Evolutionary conservation across 2,797 vertebrate genomes (phyloP).

Genomic region (Acanthiza pusilla): DNA sequence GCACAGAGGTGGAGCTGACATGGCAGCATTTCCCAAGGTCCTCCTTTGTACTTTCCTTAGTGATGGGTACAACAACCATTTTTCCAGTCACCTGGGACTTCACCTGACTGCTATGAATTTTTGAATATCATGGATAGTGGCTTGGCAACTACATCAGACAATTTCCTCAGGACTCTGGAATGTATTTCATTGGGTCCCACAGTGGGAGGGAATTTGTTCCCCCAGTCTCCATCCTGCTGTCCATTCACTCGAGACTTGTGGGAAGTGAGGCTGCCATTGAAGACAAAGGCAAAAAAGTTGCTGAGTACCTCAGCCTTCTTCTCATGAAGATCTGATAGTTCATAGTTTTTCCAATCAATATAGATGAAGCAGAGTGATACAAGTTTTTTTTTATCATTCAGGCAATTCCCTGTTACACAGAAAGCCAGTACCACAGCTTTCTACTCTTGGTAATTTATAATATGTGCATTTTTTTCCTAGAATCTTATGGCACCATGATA

Average conservation of each 20-base stretch:
- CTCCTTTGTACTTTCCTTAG: neutral
- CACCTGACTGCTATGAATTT: neutral
- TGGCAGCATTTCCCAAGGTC: neutral
- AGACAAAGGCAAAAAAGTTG: neutral
- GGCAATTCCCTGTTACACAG: neutral
- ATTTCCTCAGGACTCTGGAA: neutral
- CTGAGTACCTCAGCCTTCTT: neutral
- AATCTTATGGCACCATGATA: neutral
- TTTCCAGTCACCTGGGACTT: neutral
- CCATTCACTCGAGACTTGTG: neutral
- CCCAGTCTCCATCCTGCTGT: neutral
- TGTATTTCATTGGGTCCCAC: neutral
- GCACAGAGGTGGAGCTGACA: neutral
- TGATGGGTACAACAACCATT: neutral
- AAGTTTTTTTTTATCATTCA: neutral
- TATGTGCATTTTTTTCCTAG: neutral
- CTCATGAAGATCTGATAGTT: neutral
- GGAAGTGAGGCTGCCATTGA: neutral
- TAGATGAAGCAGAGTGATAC: neutral
- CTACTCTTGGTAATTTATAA: neutral
- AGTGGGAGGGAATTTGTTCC: neutral
- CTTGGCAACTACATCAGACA: neutral
- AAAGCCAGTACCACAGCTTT: neutral
- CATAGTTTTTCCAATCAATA: neutral
- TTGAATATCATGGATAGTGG: neutral